phyloP scores from a whole-genome alignment of 2,113 vertebrate genomes.

The Cygnus atratus region DNA sequence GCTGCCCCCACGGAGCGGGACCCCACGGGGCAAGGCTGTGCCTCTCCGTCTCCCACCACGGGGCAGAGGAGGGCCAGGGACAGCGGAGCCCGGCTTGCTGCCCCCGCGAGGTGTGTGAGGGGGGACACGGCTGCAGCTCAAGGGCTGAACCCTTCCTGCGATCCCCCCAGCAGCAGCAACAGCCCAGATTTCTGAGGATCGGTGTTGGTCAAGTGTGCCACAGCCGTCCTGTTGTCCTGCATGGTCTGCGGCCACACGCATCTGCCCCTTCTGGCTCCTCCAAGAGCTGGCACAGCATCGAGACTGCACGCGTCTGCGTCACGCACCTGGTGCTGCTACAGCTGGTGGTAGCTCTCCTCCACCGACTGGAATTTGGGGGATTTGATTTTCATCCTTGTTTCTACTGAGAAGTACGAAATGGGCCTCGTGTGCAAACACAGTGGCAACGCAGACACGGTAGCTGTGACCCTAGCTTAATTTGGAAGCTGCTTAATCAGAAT shows the following conservation, averaged over 20 bases:
- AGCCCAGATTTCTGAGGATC: neutral
- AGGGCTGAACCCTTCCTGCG: neutral
- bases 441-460: neutral
- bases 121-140: neutral
- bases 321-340: neutral
- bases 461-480: neutral
- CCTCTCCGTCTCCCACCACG: neutral
- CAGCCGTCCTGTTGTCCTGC: neutral
- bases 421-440: neutral
- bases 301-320: neutral
- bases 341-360: neutral
- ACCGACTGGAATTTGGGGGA: neutral
- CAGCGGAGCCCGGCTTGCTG: neutral
- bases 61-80: neutral
- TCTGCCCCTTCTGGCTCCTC: neutral
- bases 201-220: neutral
- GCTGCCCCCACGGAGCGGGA: neutral
- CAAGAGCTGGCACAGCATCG: neutral
- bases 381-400: neutral
- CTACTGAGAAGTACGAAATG: neutral
- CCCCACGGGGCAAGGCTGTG: neutral
- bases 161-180: neutral
- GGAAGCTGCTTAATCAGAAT: slow-evolving; percentile 6
- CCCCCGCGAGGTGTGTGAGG: neutral
- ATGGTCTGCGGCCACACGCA: neutral